These are phyloP conservation scores for Orchesella cincta DNA, from an alignment of 1,140 invertebrate genomes.

Conservation along the genomic window DNA sequence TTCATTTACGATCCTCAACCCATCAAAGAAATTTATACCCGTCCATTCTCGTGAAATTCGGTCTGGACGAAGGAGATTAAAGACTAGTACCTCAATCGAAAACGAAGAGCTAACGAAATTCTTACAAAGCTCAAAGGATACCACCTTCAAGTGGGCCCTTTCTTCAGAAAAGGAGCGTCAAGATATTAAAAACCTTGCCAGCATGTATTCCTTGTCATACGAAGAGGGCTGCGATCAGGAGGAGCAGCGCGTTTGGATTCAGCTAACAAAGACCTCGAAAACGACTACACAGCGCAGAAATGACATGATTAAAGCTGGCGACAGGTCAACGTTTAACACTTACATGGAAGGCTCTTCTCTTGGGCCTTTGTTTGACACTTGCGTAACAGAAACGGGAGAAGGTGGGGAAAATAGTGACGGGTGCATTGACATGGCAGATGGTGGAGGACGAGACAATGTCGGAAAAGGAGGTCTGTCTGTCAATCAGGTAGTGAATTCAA, in stretches of 20 bases:
- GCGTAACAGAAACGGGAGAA: not conserved
- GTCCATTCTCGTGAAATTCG: conserved; percentile 15
- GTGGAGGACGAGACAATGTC: not conserved
- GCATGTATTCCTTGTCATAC: not conserved
- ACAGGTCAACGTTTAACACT: not conserved
- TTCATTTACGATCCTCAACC: conserved; percentile 9
- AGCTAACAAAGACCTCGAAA: conserved; percentile 10
- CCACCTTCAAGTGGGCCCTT: not conserved
- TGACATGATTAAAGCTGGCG: conserved; percentile 13
- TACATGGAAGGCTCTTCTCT: not conserved
- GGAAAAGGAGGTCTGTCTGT: not conserved
- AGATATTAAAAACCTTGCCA: not conserved
- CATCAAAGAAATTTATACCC: conserved; percentile 5
- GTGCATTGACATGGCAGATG: not conserved
- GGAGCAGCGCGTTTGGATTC: conserved; percentile 1
- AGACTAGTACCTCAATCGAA: not conserved
- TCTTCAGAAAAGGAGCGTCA: not conserved
- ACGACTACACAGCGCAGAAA: not conserved
- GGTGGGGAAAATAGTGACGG: not conserved
- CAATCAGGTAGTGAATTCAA: conserved; percentile 1
- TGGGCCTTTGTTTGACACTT: not conserved
- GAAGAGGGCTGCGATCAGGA: not conserved
- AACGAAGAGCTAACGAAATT: conserved; percentile 15
- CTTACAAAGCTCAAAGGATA: not conserved
- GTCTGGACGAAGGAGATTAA: not conserved